Evolutionary conservation across 2,888 invertebrate genomes (phyloP).

Genomic region (Vanessa cardui): DNA sequence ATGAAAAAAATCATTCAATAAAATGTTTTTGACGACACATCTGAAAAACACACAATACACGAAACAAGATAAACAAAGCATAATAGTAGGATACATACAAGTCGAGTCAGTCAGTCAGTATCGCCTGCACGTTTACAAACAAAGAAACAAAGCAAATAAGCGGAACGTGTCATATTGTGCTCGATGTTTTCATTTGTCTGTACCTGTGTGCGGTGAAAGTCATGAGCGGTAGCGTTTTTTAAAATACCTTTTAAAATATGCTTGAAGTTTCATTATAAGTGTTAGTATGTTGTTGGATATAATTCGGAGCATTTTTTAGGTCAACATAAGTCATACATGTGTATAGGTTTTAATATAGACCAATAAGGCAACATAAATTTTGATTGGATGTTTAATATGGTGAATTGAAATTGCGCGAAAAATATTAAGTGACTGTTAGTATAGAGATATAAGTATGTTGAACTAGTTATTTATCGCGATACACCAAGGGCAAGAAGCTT

Average conservation of each 20-base stretch:
- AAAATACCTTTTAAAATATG: not conserved
- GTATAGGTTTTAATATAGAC: too few species aligned
- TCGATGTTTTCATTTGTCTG: conserved; percentile 9
- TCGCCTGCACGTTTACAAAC: conserved; percentile 9
- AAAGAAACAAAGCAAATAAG: conserved; percentile 14
- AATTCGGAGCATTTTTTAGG: too few species aligned
- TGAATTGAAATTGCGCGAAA: too few species aligned
- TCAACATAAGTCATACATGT: too few species aligned
- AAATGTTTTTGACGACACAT: not conserved
- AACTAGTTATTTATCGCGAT: too few species aligned
- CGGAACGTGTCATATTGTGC: conserved; percentile 13
- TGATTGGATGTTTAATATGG: too few species aligned
- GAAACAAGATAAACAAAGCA: not conserved
- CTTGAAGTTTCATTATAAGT: too few species aligned
- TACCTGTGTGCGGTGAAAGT: not conserved
- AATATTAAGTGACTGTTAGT: too few species aligned
- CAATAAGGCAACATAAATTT: too few species aligned
- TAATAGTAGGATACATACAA: not conserved
- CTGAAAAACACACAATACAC: not conserved
- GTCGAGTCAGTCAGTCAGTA: conserved; percentile 13
- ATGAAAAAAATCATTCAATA: not conserved
- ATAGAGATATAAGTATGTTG: too few species aligned
- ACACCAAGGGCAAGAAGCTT: too few species aligned
- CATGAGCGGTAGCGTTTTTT: conserved; percentile 2
- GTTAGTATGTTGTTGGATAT: too few species aligned